Base-by-base conservation (phyloP, 2,888 invertebrate genomes). In the Dasypolia templi region DNA sequence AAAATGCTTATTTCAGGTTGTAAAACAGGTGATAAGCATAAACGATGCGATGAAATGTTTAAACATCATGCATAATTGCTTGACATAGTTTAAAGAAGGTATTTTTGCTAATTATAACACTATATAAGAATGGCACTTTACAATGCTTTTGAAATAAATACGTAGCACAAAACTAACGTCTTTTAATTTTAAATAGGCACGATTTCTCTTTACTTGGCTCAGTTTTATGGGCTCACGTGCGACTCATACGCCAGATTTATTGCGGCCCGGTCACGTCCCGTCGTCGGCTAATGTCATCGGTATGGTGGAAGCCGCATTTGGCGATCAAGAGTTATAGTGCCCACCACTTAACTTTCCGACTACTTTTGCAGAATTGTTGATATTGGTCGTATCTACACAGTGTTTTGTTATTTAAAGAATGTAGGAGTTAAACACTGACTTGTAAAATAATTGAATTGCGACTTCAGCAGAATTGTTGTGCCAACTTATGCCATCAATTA, bases 321-420 rank as follows among this genome's bases (percentile, higher is more conserved):
- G 83, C 86, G 85, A 91, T 92, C 92, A 89, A 91, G 89, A 93
- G 62, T 91, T 94, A 93, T 92, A 81, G 90, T 84, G 63, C 59
- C 56, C 77, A 81, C 87, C 89, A 90, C 90, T 91, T 89, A 88
- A 70, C 71, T 79, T 70, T 59, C 39, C 22, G 17, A 29, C 64
- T 76, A 61, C 69, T 76, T 67, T 76, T 66, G 42, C 69, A 35
- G 39, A n/a, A n/a, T n/a, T n/a, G n/a, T n/a, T n/a, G n/a, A n/a
- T n/a, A n/a, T n/a, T n/a, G n/a, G n/a, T n/a, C n/a, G n/a, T n/a
- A n/a, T n/a, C n/a, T n/a, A n/a, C 12, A 5, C 22, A 56, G 22
- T 55, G 9, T 32, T 19, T 55, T 14, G 6, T 26, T 53, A 26
- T 51, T 51, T 51, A n/a, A 9, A 26, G 26, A 53, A 53, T 53